phyloP scores from a whole-genome alignment of 23 tunicate species.

The Diplosoma virens region DNA sequence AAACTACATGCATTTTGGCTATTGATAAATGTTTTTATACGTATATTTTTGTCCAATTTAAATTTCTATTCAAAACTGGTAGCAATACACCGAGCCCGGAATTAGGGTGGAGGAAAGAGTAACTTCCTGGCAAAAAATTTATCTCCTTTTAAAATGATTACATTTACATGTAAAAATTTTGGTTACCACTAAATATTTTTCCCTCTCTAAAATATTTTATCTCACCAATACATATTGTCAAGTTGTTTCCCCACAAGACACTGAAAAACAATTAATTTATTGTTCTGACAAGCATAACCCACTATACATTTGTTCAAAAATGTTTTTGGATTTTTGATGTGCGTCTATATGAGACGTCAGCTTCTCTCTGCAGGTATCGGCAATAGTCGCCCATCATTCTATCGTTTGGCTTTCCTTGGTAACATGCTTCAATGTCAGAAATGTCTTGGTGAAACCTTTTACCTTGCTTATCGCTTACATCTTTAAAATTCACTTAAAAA shows the following conservation, averaged over 20 bases:
- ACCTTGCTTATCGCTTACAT: slow-evolving; percentile 29
- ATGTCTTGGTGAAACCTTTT: slow-evolving; percentile 32
- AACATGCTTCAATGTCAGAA: slow-evolving; percentile 22
- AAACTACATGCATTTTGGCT: slow-evolving; percentile 12
- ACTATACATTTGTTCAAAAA: neutral
- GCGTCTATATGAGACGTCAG: neutral
- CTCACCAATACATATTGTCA: neutral
- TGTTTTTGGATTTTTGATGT: slow-evolving; percentile 20
- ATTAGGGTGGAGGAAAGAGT: neutral
- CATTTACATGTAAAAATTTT: neutral
- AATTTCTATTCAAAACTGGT: slow-evolving; percentile 1
- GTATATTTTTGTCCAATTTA: slow-evolving; percentile 1
- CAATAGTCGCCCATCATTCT: slow-evolving; percentile 36
- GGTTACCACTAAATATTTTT: neutral
- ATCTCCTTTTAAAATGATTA: neutral
- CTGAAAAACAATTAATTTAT: slow-evolving; percentile 3
- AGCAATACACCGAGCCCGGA: neutral
- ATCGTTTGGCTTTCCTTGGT: slow-evolving; percentile 17
- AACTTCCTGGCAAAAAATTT: neutral
- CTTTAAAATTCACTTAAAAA: too few species aligned
- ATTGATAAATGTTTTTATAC: neutral
- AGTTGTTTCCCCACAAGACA: neutral
- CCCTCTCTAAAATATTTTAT: neutral
- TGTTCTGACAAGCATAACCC: neutral
- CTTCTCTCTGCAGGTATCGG: slow-evolving; percentile 27